These are phyloP conservation scores for Diploptera punctata DNA, from an alignment of 2,888 invertebrate species.

Conservation along the genomic window DNA sequence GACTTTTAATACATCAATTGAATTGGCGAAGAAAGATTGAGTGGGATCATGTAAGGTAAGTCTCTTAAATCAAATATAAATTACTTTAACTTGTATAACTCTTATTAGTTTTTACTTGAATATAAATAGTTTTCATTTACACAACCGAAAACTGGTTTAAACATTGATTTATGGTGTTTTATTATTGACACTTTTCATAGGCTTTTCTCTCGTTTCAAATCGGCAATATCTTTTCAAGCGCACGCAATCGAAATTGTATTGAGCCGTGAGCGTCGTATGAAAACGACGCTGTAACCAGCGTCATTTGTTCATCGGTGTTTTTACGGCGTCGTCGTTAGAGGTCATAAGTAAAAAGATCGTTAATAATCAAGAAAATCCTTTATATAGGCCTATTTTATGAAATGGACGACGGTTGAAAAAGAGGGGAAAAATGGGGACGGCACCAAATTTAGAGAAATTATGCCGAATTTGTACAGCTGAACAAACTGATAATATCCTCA, in stretches of 20 bases:
- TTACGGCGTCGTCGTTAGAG: slow-evolving; percentile 45
- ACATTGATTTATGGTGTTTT: neutral
- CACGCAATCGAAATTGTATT: slow-evolving; percentile 41
- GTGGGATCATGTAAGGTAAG: slow-evolving; percentile 3
- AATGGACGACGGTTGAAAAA: slow-evolving; percentile 35
- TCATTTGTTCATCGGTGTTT: slow-evolving; percentile 45
- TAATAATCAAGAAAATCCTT: slow-evolving; percentile 45
- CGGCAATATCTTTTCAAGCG: slow-evolving; percentile 38
- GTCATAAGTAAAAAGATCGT: slow-evolving; percentile 46
- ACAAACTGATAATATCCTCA: slow-evolving; percentile 63
- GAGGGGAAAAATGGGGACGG: slow-evolving; percentile 42
- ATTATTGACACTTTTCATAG: neutral
- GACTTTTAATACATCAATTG: neutral
- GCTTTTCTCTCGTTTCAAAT: slow-evolving; percentile 13
- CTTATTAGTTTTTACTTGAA: neutral
- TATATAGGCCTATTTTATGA: slow-evolving; percentile 38
- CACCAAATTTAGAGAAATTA: slow-evolving; percentile 55
- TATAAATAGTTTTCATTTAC: neutral
- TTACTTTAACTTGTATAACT: neutral
- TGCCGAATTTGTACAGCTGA: slow-evolving; percentile 72
- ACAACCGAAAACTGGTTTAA: neutral
- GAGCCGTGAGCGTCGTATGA: slow-evolving; percentile 36
- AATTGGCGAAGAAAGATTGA: neutral
- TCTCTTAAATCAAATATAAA: neutral
- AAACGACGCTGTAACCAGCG: slow-evolving; percentile 39